These are phyloP conservation scores for Drosophila erecta DNA, from an alignment of 1,140 invertebrate genomes.

Conservation along the genomic window DNA sequence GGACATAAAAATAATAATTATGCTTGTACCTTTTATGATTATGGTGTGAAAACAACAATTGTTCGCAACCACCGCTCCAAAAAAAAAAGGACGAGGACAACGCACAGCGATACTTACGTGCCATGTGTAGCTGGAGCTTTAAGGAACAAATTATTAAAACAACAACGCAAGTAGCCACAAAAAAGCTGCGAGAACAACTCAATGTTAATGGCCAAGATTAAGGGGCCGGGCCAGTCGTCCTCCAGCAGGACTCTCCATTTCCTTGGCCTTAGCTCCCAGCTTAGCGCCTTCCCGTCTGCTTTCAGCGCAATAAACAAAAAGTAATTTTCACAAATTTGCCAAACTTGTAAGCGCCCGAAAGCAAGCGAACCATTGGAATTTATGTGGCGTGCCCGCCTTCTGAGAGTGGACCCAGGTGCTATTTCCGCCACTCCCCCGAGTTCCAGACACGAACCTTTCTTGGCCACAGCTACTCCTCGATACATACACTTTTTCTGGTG, in stretches of 20 bases:
- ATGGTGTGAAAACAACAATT: slow-evolving; percentile 84
- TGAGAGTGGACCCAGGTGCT: slow-evolving; percentile 81
- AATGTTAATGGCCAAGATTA: slow-evolving; percentile 66
- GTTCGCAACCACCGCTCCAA: slow-evolving; percentile 15
- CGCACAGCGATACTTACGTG: slow-evolving; percentile 67
- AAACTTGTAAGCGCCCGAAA: slow-evolving; percentile 78
- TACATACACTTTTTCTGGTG: slow-evolving; percentile 1
- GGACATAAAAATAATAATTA: slow-evolving; percentile 84
- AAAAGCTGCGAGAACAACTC: slow-evolving; percentile 56
- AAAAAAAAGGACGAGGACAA: slow-evolving; percentile 40
- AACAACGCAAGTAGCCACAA: slow-evolving; percentile 43
- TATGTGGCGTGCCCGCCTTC: slow-evolving; percentile 68
- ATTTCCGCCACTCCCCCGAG: slow-evolving; percentile 11
- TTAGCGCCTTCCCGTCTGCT: slow-evolving; percentile 62
- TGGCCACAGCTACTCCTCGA: slow-evolving; percentile 48
- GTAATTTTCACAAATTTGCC: slow-evolving; percentile 84
- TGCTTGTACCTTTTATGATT: slow-evolving; percentile 82
- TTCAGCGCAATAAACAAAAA: slow-evolving; percentile 83
- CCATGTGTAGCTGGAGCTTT: slow-evolving; percentile 59
- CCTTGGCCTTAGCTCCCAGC: slow-evolving; percentile 74
- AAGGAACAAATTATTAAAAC: slow-evolving; percentile 80
- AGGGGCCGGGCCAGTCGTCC: slow-evolving; percentile 13
- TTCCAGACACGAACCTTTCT: slow-evolving; percentile 58
- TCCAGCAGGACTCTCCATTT: slow-evolving; percentile 45
- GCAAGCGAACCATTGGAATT: slow-evolving; percentile 73